phyloP scores from a whole-genome alignment of 35 echinoderm and acorn worm genomes.

The Stichopus chloronotus region DNA sequence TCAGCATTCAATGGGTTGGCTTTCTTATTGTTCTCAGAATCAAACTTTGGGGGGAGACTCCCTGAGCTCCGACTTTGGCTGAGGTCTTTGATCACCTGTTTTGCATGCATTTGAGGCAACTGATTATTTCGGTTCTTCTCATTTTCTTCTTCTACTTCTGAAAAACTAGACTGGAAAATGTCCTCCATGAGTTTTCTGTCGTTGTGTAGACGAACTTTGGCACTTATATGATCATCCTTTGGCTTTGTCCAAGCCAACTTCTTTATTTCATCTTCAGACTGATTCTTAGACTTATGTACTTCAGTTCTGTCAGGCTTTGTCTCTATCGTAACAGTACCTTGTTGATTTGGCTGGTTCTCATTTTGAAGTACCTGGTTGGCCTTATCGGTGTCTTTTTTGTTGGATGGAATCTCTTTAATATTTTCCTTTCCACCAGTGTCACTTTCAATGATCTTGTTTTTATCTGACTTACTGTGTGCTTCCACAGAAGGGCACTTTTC shows the following conservation, averaged over 20 bases:
- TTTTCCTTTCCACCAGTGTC: not conserved
- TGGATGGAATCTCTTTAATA: not conserved
- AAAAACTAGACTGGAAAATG: conserved; percentile 63
- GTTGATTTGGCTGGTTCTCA: not conserved
- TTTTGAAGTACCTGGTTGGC: not conserved
- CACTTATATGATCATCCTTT: not conserved
- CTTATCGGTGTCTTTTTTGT: conserved; percentile 1
- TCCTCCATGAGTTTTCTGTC: conserved; percentile 83
- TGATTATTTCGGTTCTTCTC: conserved; percentile 35
- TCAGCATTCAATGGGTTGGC: not conserved
- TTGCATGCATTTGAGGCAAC: conserved; percentile 27
- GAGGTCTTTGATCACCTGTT: conserved; percentile 6
- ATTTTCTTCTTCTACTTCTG: conserved; percentile 60
- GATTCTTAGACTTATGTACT: not conserved
- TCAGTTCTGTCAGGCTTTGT: conserved; percentile 24
- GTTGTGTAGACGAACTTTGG: conserved; percentile 35
- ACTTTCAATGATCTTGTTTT: not conserved
- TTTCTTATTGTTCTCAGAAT: not conserved
- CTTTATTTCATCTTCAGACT: not conserved
- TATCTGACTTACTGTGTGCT: not conserved
- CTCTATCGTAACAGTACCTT: not conserved
- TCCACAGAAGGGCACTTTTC: not conserved
- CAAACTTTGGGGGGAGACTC: conserved; percentile 4
- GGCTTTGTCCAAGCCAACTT: not conserved
- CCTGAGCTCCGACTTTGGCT: conserved; percentile 39